Percentiles rank a stretch among this genome's conserved stretches.
These are phyloP conservation scores for Trinectes maculatus DNA, from an alignment of 2,113 vertebrate genomes.

Conservation along the genomic window DNA sequence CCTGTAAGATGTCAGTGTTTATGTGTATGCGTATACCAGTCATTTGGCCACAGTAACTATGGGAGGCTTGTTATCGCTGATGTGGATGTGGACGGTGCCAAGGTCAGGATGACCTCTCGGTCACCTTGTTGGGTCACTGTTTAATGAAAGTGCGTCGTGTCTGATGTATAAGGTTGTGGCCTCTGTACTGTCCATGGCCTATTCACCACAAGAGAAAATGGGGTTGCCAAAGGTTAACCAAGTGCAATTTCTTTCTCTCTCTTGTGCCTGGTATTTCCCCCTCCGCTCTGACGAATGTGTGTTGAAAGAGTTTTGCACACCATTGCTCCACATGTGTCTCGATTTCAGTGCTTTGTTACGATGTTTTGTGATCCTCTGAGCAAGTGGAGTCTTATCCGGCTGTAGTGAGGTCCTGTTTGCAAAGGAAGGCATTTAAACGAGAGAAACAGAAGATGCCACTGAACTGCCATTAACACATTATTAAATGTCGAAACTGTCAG, in stretches of 20 bases:
- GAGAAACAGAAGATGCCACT: not conserved
- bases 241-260: conserved; percentile 67
- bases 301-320: conserved; percentile 21
- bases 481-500: too few relatives aligned
- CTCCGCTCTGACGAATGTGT: conserved; percentile 30
- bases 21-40: conserved; percentile 4
- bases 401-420: not conserved
- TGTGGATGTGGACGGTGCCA: conserved; percentile 12
- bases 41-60: conserved; percentile 10
- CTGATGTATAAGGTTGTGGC: conserved; percentile 50
- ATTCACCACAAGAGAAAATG: conserved; percentile 68
- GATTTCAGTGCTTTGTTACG: not conserved
- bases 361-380: not conserved
- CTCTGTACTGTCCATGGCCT: conserved; percentile 48
- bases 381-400: not conserved
- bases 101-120: conserved; percentile 34
- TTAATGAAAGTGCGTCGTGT: conserved; percentile 70
- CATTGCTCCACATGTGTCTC: not conserved
- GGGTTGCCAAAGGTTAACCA: conserved; percentile 76
- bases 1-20: not conserved
- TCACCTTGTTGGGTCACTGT: conserved; percentile 50
- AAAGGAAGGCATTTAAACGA: not conserved
- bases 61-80: conserved; percentile 29
- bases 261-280: conserved; percentile 46
- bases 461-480: too few relatives aligned